phyloP scores from a whole-genome alignment of 92 coral and sea anemone genomes.

The Pocillopora meandrina region DNA sequence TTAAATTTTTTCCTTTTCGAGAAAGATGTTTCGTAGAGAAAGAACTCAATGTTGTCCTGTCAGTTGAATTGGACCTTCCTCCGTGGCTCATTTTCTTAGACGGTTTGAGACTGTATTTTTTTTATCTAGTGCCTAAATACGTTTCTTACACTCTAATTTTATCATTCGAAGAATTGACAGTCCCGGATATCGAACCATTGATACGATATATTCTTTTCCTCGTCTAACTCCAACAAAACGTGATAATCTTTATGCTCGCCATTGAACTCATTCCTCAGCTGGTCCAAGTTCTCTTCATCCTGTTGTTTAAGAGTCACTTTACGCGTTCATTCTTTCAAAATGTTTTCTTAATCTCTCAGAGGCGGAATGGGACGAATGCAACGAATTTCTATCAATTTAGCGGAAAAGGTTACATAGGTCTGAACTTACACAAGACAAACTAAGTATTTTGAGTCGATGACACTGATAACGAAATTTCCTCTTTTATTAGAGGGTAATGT shows the following conservation, averaged over 20 bases:
- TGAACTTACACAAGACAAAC: too few relatives aligned
- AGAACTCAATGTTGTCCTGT: too few relatives aligned
- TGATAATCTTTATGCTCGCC: conserved; percentile 23
- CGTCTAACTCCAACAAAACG: conserved; percentile 21
- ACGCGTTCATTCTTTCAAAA: conserved; percentile 10
- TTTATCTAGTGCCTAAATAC: conserved; percentile 41
- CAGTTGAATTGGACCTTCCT: too few relatives aligned
- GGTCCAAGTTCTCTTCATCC: conserved; percentile 38
- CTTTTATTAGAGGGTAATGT: too few relatives aligned
- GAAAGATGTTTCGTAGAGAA: too few relatives aligned
- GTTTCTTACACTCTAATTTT: conserved; percentile 30
- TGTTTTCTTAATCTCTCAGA: conserved; percentile 25
- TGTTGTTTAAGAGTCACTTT: conserved; percentile 31
- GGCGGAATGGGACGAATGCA: too few relatives aligned
- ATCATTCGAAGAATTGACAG: conserved; percentile 44
- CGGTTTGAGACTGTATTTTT: conserved; percentile 2
- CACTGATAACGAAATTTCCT: too few relatives aligned
- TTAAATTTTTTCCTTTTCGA: too few relatives aligned
- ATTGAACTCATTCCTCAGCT: conserved; percentile 30
- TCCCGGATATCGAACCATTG: conserved; percentile 48
- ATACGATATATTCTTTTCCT: conserved; percentile 41
- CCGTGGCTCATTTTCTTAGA: neutral
- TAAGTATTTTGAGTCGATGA: too few relatives aligned
- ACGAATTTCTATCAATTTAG: neutral
- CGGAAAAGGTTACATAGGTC: too few relatives aligned